Conservation (phyloP, 2,113 vertebrate species). For the Aegithalos caudatus region DNA sequence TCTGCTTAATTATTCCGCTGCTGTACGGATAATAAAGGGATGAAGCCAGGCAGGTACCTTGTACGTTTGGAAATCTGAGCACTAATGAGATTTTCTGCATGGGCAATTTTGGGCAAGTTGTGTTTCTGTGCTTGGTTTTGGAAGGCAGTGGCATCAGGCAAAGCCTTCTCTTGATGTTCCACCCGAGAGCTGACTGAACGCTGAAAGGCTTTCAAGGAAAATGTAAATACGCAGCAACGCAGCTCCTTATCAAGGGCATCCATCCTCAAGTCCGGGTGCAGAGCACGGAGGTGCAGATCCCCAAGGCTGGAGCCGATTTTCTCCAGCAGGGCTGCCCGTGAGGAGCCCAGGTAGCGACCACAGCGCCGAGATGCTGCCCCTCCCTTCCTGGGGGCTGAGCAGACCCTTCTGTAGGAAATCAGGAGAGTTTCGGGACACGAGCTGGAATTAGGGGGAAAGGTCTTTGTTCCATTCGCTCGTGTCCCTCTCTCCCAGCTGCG, state of each 20-base stretch:
- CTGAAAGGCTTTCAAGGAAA: not conserved
- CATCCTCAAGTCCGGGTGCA: fast-evolving
- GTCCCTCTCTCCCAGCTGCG: fast-evolving
- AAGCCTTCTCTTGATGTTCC: not conserved
- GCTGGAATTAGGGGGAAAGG: not conserved
- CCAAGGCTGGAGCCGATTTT: fast-evolving
- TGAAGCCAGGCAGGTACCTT: not conserved
- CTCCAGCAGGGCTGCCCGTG: not conserved
- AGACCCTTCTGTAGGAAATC: fast-evolving
- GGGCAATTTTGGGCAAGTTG: not conserved
- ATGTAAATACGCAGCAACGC: not conserved
- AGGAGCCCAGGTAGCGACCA: fast-evolving
- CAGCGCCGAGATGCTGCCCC: fast-evolving
- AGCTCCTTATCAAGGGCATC: not conserved
- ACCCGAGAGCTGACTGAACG: not conserved
- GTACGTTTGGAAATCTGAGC: not conserved
- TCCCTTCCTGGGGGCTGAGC: fast-evolving
- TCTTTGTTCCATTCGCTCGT: fast-evolving
- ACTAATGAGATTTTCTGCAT: not conserved
- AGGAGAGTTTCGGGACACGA: fast-evolving
- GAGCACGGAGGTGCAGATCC: not conserved
- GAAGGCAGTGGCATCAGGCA: not conserved
- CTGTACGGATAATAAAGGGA: not conserved
- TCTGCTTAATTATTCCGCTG: not conserved
- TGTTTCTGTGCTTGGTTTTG: not conserved